Conservation (phyloP, 2,888 invertebrate genomes). For the Prenolepis imparis region DNA sequence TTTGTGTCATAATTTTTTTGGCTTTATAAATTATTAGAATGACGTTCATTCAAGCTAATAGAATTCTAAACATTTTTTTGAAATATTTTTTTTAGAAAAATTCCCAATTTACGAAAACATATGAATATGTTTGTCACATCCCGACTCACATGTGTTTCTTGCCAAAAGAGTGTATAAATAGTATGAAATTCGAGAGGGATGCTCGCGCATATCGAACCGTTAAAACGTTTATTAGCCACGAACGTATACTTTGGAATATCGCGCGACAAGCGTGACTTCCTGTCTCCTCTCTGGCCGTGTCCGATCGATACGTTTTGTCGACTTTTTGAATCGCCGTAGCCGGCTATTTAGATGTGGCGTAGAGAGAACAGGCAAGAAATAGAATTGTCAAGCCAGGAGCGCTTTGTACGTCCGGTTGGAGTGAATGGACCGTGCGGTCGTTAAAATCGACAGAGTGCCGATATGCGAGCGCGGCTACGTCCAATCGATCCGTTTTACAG, state of each 20-base stretch:
- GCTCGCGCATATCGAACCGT: not conserved
- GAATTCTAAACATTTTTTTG: not conserved
- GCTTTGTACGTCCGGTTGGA: slow-evolving; percentile 44
- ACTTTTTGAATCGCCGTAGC: slow-evolving; percentile 49
- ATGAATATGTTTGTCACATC: not conserved
- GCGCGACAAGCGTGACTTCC: slow-evolving; percentile 49
- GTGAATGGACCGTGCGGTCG: slow-evolving; percentile 55
- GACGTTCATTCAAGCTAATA: not conserved
- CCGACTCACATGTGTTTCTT: not conserved
- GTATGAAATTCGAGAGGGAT: not conserved
- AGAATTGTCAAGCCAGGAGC: slow-evolving; percentile 51
- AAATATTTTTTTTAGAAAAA: not conserved
- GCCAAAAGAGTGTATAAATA: not conserved
- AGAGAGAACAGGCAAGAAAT: slow-evolving; percentile 46
- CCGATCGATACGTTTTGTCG: slow-evolving; percentile 53
- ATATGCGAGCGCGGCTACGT: slow-evolving; percentile 56
- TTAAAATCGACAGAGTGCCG: slow-evolving; percentile 57
- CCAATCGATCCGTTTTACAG: slow-evolving; percentile 71
- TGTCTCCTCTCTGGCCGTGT: slow-evolving; percentile 37
- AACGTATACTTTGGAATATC: slow-evolving; percentile 29
- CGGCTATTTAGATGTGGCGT: slow-evolving; percentile 48
- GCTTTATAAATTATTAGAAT: not conserved
- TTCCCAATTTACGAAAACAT: not conserved
- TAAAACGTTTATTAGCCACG: slow-evolving; percentile 17
- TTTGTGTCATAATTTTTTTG: not conserved